A percentile compares a stretch with the other conserved stretches of the same genome.
Evolutionary conservation across 2,888 invertebrate species (phyloP).

Genomic region (Eugnorisma glareosa): DNA sequence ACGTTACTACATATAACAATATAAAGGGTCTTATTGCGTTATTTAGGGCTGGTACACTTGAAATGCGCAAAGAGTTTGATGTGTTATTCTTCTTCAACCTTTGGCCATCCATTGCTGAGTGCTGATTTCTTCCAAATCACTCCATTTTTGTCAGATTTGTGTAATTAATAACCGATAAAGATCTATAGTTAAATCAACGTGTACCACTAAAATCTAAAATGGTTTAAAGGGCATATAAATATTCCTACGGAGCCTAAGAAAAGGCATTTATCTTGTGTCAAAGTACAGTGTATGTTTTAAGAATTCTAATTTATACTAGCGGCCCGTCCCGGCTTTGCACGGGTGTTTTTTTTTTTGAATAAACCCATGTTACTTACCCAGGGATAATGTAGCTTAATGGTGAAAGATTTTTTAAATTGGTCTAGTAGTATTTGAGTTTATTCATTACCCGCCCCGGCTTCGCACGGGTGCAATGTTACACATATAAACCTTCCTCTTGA

Average conservation of each 20-base stretch:
- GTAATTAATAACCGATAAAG: not conserved
- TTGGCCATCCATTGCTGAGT: not conserved
- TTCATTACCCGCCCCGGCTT: too few relatives aligned
- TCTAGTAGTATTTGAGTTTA: too few relatives aligned
- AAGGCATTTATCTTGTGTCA: not conserved
- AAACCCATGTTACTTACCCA: too few relatives aligned
- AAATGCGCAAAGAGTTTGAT: not conserved
- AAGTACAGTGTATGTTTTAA: not conserved
- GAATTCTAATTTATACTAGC: too few relatives aligned
- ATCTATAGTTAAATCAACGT: not conserved
- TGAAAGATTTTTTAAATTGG: too few relatives aligned
- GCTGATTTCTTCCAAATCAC: not conserved
- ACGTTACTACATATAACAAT: slow-evolving; percentile 36
- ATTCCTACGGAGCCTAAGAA: not conserved
- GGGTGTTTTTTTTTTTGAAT: too few relatives aligned
- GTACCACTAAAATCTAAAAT: not conserved
- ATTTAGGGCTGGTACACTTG: slow-evolving; percentile 32
- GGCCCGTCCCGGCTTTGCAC: too few relatives aligned
- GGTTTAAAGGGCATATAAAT: too few relatives aligned
- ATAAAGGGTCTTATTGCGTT: slow-evolving; percentile 5
- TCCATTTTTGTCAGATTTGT: too few relatives aligned
- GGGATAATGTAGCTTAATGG: too few relatives aligned
- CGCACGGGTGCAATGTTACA: too few relatives aligned
- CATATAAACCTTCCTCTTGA: too few relatives aligned
- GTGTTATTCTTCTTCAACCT: not conserved